Conservation (phyloP, 2,113 vertebrate species). For the Rattus rattus region DNA sequence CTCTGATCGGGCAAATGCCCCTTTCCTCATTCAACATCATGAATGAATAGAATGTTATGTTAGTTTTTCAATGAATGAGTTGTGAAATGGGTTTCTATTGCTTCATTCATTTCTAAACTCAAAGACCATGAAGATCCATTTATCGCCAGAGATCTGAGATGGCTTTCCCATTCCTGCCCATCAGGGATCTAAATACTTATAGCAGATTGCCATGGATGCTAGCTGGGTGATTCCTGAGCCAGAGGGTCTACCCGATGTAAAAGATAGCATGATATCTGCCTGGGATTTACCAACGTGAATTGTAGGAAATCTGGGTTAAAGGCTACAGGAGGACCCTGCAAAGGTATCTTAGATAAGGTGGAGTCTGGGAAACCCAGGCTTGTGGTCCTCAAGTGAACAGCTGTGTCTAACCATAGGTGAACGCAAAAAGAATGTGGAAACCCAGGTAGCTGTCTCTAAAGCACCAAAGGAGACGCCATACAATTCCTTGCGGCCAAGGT, state of each 20-base stretch:
- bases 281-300: not conserved
- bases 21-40: not conserved
- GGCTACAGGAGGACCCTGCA: not conserved
- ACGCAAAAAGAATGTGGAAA: constrained; percentile 28
- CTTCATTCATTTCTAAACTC: constrained; percentile 30
- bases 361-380: constrained; percentile 14
- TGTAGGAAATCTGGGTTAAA: not conserved
- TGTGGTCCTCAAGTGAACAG: not conserved
- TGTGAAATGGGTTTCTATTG: constrained; percentile 35
- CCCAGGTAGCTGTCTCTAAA: constrained; percentile 20
- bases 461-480: not conserved
- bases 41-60: not conserved
- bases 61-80: constrained; percentile 65
- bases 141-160: not conserved
- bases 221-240: not conserved
- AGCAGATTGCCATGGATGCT: not conserved
- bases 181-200: not conserved
- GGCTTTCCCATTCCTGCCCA: constrained; percentile 42
- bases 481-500: not conserved
- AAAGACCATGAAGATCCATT: constrained; percentile 1
- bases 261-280: not conserved
- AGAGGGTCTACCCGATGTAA: not conserved
- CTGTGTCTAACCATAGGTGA: not conserved
- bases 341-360: not conserved
- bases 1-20: not conserved